These are phyloP conservation scores for Prunella strophiata DNA, from an alignment of 2,797 vertebrate species.

Conservation along the genomic window DNA sequence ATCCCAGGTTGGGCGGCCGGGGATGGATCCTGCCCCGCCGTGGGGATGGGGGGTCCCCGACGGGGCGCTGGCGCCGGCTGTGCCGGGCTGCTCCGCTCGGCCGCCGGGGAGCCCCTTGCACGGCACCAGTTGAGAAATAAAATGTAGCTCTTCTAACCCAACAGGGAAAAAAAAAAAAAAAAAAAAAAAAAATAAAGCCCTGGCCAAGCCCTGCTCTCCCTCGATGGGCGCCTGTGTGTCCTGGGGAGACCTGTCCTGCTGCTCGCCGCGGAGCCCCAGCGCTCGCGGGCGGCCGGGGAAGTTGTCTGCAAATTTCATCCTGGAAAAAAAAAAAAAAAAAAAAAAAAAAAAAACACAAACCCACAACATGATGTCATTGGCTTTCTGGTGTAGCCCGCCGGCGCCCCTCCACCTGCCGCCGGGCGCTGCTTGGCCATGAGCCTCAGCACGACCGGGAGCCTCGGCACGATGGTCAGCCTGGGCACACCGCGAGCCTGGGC, in stretches of 20 bases:
- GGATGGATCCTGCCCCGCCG: constrained; percentile 2
- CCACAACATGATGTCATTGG: constrained; percentile 24
- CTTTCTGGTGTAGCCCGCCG: background rate
- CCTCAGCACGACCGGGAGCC: background rate
- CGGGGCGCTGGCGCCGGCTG: constrained; percentile 25
- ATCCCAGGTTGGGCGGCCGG: background rate
- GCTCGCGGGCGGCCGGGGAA: background rate
- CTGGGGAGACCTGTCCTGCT: background rate
- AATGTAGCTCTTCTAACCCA: background rate
- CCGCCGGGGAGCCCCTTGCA: background rate
- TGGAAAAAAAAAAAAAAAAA: background rate
- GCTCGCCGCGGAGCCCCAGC: background rate
- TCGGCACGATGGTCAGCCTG: background rate
- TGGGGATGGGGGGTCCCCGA: constrained; percentile 6
- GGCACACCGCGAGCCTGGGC: too few species aligned
- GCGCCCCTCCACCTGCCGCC: constrained; percentile 1
- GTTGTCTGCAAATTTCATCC: constrained; percentile 41
- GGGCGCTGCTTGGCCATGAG: background rate
- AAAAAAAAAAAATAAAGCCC: background rate
- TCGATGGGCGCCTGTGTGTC: background rate
- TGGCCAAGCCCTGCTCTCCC: background rate
- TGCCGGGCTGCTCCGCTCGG: background rate
- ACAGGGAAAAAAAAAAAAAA: background rate
- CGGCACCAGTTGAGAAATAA: background rate
- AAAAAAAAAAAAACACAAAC: background rate